phyloP scores from a whole-genome alignment of 1,140 invertebrate genomes.

The Amphibalanus amphitrite region DNA sequence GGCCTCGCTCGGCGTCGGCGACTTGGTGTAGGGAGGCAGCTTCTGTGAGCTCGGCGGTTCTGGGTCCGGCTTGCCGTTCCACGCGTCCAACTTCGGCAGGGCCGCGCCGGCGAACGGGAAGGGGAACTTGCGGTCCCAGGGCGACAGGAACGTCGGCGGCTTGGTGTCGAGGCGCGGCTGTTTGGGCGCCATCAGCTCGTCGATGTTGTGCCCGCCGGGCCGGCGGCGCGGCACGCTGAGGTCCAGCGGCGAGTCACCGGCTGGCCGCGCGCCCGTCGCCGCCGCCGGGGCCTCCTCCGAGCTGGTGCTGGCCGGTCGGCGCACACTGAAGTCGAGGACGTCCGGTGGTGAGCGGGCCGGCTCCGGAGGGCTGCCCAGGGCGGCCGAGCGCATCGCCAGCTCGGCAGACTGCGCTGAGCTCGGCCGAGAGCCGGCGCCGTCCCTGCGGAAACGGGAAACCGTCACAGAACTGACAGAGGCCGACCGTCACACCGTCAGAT shows the following conservation, averaged over 20 bases:
- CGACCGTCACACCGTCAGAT: too few relatives aligned
- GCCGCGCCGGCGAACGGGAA: conserved; percentile 43
- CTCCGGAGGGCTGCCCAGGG: not conserved
- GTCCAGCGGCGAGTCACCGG: conserved; percentile 55
- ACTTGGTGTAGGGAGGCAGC: conserved; percentile 28
- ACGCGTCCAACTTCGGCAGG: conserved; percentile 20
- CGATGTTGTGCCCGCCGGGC: not conserved
- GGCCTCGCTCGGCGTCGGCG: conserved; percentile 48
- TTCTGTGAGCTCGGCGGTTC: conserved; percentile 14
- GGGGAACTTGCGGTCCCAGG: conserved; percentile 38
- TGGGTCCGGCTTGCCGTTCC: conserved; percentile 23
- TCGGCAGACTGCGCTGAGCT: not conserved
- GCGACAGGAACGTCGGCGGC: conserved; percentile 27
- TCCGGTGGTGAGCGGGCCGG: not conserved
- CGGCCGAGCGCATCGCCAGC: not conserved
- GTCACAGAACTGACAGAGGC: too few relatives aligned
- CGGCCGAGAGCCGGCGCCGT: not conserved
- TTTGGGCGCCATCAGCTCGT: not conserved
- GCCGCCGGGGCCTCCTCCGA: not conserved
- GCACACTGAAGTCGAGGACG: conserved; percentile 2
- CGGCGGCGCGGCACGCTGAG: conserved; percentile 41
- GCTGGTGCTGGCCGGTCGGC: not conserved
- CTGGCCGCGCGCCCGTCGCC: conserved; percentile 7
- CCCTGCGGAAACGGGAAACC: not conserved
- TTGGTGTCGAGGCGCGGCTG: not conserved